Evolutionary conservation across 2,888 invertebrate species (phyloP).

Genomic region (Volucella zonaria): DNA sequence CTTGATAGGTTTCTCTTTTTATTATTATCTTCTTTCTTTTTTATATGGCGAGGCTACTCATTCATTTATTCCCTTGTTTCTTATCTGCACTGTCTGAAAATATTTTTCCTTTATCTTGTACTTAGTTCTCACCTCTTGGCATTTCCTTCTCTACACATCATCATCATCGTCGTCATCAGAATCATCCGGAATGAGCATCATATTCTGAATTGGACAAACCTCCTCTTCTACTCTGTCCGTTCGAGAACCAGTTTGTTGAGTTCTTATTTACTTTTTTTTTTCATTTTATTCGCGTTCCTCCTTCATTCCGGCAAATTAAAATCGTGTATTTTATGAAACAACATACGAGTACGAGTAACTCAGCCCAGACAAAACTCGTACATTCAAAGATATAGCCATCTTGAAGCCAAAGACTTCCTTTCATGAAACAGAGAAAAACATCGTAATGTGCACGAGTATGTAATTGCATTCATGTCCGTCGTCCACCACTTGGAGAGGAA

Average conservation of each 20-base stretch:
- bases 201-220: not conserved
- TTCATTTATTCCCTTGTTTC: slow-evolving; percentile 20
- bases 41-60: not conserved
- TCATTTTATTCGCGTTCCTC: slow-evolving; percentile 26
- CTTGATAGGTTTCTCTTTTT: slow-evolving; percentile 25
- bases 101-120: slow-evolving; percentile 21
- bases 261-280: not conserved
- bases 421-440: not conserved
- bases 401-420: slow-evolving; percentile 1
- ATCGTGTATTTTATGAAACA: slow-evolving; percentile 49
- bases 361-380: not conserved
- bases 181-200: slow-evolving; percentile 41
- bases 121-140: slow-evolving; percentile 55
- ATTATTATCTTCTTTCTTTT: not conserved
- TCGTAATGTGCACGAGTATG: not conserved
- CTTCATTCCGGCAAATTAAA: slow-evolving; percentile 48
- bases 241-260: slow-evolving; percentile 25
- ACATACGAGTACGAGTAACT: slow-evolving; percentile 8
- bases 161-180: slow-evolving; percentile 18
- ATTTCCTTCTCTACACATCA: slow-evolving; percentile 45
- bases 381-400: not conserved
- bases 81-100: slow-evolving; percentile 20
- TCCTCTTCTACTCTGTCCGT: not conserved
- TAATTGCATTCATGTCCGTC: not conserved
- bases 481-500: no score